Evolutionary conservation across 1,140 invertebrate species (phyloP), one percentile per base, ranked within the genome.

Genomic region (Drosophila nannoptera): DNA sequence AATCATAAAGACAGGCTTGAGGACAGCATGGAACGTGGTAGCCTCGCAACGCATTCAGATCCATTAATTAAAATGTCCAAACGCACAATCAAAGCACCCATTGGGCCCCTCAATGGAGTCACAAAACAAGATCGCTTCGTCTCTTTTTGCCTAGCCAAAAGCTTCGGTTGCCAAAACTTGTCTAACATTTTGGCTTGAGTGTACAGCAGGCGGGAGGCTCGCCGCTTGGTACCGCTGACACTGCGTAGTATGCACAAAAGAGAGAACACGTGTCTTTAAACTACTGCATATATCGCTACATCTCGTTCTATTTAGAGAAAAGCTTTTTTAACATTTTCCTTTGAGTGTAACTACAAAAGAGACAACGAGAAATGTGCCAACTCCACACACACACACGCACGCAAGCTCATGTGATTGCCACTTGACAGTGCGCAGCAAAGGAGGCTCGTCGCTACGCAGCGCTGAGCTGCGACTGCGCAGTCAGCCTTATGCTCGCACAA

Each of bases 1-100:
- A 73, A 83, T 76, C 76, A 70, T 78, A 83, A 83, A 78, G 60
- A 45, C 61, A 63, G 45, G 5, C 63, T 31, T 9, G 22, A 43
- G 50, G 8, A 40, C 11, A 52, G 35, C 46, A 50, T 49, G 49
- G 52, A 52, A 38, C 8, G 42, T 36, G 42, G 36, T 7, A 16
- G 58, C 8, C 7, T n/a, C 38, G 11, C 58, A 77, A 69, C 66
- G 71, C 73, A 50, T 54, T 76, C 74, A 74, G 40, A 55, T 60
- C 75, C 78, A 78, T 82, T 75, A 83, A 84, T 83, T 76, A 84
- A 84, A 84, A 76, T 71, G 54, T 71, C 46, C 58, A 45, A 50
- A 56, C 60, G 54, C 77, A 63, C 68, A 82, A 83, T 82, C 78
- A 83, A 75, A 43, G 43, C 58, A 69, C 46, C 22, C 55, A 7